These are phyloP conservation scores for Hecatera dysodea DNA, from an alignment of 2,888 invertebrate genomes.

Conservation along the genomic window DNA sequence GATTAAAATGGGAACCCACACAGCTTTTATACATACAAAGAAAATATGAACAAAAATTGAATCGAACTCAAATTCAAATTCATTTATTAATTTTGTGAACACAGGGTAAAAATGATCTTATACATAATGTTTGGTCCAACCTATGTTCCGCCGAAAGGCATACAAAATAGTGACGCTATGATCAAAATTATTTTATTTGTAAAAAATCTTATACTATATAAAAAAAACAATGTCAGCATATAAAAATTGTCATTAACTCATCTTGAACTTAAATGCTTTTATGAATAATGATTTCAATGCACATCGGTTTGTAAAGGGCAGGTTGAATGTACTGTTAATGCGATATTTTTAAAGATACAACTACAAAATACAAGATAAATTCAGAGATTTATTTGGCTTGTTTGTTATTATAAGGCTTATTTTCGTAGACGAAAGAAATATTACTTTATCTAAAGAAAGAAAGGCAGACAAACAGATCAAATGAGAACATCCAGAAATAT, in stretches of 20 bases:
- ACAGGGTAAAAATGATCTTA: too few species aligned
- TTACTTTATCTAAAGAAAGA: slow-evolving; percentile 19
- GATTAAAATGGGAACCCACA: slow-evolving; percentile 44
- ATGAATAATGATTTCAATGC: slow-evolving; percentile 42
- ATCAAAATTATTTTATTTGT: too few species aligned
- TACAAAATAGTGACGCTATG: too few species aligned
- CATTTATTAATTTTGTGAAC: too few species aligned
- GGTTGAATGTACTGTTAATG: slow-evolving; percentile 79
- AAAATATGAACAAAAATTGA: slow-evolving; percentile 20
- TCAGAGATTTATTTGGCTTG: slow-evolving; percentile 69
- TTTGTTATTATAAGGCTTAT: slow-evolving; percentile 56
- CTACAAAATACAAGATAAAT: slow-evolving; percentile 64
- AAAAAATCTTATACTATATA: too few species aligned
- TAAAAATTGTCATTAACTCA: too few species aligned
- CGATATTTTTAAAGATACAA: slow-evolving; percentile 65
- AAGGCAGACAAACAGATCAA: slow-evolving; percentile 30
- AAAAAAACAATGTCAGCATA: too few species aligned
- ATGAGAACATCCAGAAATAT: slow-evolving; percentile 19
- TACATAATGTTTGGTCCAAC: too few species aligned
- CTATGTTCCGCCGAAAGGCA: too few species aligned
- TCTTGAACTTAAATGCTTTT: slow-evolving; percentile 37
- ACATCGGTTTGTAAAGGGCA: slow-evolving; percentile 59
- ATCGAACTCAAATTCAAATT: too few species aligned
- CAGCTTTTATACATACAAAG: slow-evolving; percentile 11
- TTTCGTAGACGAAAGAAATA: slow-evolving; percentile 42